Evolutionary conservation across 1,140 invertebrate species (phyloP).

Genomic region (Mercenaria mercenaria): DNA sequence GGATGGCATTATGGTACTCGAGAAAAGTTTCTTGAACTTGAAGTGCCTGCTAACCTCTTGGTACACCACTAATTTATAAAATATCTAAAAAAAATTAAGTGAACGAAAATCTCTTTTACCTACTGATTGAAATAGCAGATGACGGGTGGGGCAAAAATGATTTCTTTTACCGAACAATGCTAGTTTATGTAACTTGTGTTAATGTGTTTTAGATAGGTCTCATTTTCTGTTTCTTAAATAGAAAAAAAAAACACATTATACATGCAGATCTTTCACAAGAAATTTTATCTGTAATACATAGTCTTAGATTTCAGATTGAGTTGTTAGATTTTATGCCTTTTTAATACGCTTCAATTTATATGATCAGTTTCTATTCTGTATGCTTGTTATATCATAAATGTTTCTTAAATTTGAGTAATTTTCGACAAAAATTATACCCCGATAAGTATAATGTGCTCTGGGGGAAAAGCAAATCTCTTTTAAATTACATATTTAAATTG

Average conservation of each 20-base stretch:
- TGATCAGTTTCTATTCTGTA: background rate
- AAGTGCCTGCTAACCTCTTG: background rate
- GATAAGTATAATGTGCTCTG: slow-evolving; percentile 8
- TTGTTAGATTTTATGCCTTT: slow-evolving; percentile 9
- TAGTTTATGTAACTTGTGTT: slow-evolving; percentile 12
- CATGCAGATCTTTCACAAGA: background rate
- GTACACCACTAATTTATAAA: background rate
- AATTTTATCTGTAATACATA: background rate
- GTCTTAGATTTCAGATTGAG: slow-evolving; percentile 17
- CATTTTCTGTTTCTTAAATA: background rate
- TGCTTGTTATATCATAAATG: slow-evolving; percentile 31
- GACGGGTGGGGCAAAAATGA: background rate
- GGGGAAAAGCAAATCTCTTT: slow-evolving; percentile 8
- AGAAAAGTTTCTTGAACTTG: background rate
- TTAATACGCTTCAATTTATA: slow-evolving; percentile 9
- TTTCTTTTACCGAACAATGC: slow-evolving; percentile 17
- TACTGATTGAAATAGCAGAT: background rate
- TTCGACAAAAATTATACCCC: background rate
- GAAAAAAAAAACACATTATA: background rate
- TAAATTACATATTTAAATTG: slow-evolving; percentile 28
- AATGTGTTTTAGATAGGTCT: slow-evolving; percentile 12
- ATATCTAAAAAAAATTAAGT: background rate
- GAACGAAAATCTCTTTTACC: background rate
- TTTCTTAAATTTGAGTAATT: slow-evolving; percentile 16
- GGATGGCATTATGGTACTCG: background rate